Base-by-base conservation (phyloP, 2,113 vertebrate species). In the Plotosus lineatus region DNA sequence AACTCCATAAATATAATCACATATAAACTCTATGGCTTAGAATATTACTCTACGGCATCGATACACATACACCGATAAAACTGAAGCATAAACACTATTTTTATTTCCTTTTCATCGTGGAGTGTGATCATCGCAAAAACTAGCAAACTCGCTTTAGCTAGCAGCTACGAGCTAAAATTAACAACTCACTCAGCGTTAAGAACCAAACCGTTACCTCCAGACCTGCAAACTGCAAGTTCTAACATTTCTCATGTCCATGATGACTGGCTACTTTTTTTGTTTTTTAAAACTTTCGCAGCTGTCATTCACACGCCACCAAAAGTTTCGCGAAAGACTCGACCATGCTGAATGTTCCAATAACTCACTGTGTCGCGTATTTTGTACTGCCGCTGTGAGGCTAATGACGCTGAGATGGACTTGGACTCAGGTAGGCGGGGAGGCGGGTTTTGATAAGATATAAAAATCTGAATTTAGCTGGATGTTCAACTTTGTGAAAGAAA, bases 1-100 rank as follows among this genome's bases (percentile, higher is more conserved):
- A 50, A 50, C 28, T 21, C 69, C 50, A 72, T 72, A 51, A 72
- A 72, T 51, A 72, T 33, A 14, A 33, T 72, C 7, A 50, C 50
- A 50, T 31, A 71, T 19, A 31, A 50, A 71, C 31, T 69, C 66
- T 42, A 69, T n/a, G 6, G 66, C 38, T 28, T 46, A n/a, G 21
- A 42, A 66, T n/a, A 42, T 69, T 46, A 17, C 31, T 14, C 3
- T 48, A 71, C 44, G 44, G 66, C n/a, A 4, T 31, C 69, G n/a
- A n/a, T n/a, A 11, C 33, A 26, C 50, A 31, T 48, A 72, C 46
- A 48, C 10, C 7, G 26, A 19, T 71, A 6, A 68, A 68, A 38
- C 65, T 68, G 0, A 42, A 68, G 38, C 65, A 42, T 11, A 42
- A 42, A 66, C 63, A 10, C 23, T 42, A n/a, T 23, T n/a, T n/a